Percentiles rank a stretch among this genome's conserved stretches.
Evolutionary conservation across 2,888 invertebrate species (phyloP).

Genomic region (Ochropleura plecta): DNA sequence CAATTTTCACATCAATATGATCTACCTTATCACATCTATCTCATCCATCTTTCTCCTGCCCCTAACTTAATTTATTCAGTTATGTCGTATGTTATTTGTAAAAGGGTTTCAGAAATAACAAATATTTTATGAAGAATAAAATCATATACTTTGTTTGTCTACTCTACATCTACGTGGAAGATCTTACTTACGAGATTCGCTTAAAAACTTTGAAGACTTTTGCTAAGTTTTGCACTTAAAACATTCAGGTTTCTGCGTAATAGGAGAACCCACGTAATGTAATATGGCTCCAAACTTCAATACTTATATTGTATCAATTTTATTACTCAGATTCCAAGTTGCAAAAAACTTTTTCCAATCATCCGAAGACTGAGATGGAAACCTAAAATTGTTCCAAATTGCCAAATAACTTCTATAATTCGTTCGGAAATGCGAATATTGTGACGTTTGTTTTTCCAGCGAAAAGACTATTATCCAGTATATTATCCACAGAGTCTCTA

Average conservation of each 20-base stretch:
- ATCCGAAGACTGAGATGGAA: background rate
- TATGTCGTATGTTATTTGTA: background rate
- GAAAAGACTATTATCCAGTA: conserved; percentile 26
- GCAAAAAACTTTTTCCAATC: conserved; percentile 31
- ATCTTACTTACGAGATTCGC: conserved; percentile 1
- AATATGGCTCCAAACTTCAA: conserved; percentile 29
- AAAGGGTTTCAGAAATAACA: background rate
- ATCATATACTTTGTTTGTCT: conserved; percentile 18
- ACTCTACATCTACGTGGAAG: background rate
- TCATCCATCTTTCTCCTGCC: no score
- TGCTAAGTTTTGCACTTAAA: conserved; percentile 44
- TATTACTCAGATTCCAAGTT: conserved; percentile 35
- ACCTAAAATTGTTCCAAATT: conserved; percentile 16
- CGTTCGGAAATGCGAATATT: conserved; percentile 7
- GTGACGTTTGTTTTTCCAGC: conserved; percentile 33
- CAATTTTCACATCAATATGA: background rate
- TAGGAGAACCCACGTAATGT: conserved; percentile 11
- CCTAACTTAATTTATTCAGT: no score
- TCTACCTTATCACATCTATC: background rate
- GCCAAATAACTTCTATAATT: conserved; percentile 39
- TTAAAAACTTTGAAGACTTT: conserved; percentile 36
- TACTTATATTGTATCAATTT: conserved; percentile 32
- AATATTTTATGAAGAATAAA: background rate
- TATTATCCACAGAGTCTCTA: conserved; percentile 13
- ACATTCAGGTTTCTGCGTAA: conserved; percentile 11